Percentiles rank a stretch among this genome's conserved stretches.
These are phyloP conservation scores for Pelecanoides urinatrix DNA, from an alignment of 2,113 vertebrate genomes.

Conservation along the genomic window DNA sequence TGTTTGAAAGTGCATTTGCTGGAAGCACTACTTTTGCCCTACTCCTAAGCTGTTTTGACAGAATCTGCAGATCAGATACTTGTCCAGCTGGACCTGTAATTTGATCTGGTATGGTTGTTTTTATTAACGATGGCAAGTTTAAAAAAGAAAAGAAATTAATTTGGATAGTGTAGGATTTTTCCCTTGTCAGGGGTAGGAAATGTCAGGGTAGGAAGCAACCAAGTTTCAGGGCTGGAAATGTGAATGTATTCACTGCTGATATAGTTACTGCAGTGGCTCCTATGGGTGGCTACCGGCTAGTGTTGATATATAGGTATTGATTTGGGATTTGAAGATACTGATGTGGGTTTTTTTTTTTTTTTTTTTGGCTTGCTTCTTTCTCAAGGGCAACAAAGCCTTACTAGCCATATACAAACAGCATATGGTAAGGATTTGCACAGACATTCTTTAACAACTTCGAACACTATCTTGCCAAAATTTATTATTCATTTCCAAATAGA, in stretches of 20 bases:
- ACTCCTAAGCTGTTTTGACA: background rate
- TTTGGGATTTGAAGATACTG: accelerated
- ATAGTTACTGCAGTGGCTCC: background rate
- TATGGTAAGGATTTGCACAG: background rate
- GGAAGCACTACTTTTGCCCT: background rate
- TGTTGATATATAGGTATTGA: accelerated
- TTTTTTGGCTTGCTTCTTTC: background rate
- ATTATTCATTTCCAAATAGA: background rate
- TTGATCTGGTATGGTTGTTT: background rate
- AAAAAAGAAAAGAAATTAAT: background rate
- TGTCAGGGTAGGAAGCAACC: background rate
- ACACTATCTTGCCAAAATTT: too few relatives aligned
- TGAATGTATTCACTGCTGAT: accelerated
- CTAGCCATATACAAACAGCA: background rate
- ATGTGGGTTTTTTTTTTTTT: too few relatives aligned
- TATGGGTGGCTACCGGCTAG: accelerated
- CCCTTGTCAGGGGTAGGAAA: background rate
- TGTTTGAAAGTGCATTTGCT: background rate
- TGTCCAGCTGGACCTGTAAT: background rate
- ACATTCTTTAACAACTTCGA: too few relatives aligned
- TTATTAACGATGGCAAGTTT: background rate
- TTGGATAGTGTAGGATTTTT: background rate
- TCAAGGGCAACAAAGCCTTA: background rate
- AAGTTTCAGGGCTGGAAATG: background rate
- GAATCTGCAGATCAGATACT: background rate